Percentiles rank a stretch among this genome's conserved stretches.
Conservation (phyloP, 2,888 invertebrate species). For the Caenorhabditis sp. region DNA sequence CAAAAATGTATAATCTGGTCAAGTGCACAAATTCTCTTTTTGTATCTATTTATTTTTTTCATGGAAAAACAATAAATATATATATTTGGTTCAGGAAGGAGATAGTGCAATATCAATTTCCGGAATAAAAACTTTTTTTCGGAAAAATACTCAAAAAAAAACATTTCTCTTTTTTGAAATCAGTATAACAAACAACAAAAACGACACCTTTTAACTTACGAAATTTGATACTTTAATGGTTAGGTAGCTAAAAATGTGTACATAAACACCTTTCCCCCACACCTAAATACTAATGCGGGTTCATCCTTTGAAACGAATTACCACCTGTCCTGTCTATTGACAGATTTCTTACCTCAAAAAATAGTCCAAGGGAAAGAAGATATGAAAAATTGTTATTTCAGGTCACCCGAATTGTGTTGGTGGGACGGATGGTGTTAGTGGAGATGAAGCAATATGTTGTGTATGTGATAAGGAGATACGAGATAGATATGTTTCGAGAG, state of each 20-base stretch:
- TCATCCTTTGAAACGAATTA: neutral
- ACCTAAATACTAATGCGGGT: neutral
- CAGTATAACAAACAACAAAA: constrained; percentile 1
- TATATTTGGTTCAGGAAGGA: too few species aligned
- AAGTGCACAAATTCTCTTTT: too few species aligned
- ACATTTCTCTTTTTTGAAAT: neutral
- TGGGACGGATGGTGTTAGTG: neutral
- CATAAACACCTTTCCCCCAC: neutral
- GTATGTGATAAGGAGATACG: constrained; percentile 35
- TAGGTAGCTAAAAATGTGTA: constrained; percentile 2
- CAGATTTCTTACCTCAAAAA: too few species aligned
- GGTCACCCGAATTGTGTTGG: constrained; percentile 16
- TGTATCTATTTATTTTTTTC: too few species aligned
- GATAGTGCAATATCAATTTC: too few species aligned
- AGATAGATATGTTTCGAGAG: constrained; percentile 38
- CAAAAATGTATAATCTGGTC: constrained; percentile 9
- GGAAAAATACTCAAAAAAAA: too few species aligned
- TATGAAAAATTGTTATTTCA: constrained; percentile 12
- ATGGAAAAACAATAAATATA: too few species aligned
- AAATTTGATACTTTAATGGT: constrained; percentile 47
- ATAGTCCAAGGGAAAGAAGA: neutral
- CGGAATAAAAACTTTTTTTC: too few species aligned
- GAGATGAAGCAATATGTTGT: constrained; percentile 28
- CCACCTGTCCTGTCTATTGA: too few species aligned
- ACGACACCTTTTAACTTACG: constrained; percentile 7